Evolutionary conservation across 2,797 vertebrate genomes (phyloP), one percentile per base, ranked within the genome.

Genomic region (Argya squamiceps): DNA sequence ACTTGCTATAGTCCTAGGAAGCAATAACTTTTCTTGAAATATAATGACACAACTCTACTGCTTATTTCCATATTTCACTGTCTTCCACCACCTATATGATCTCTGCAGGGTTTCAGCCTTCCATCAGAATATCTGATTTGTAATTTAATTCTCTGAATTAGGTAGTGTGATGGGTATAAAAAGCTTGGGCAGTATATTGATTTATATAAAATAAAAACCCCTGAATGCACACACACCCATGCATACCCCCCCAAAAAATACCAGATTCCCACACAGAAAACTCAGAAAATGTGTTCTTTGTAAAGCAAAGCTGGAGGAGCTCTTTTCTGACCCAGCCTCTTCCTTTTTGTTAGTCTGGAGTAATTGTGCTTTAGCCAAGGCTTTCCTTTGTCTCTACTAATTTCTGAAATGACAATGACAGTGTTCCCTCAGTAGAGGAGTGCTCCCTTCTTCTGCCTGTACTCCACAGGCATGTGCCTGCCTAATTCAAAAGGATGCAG

Each of bases 221-320:
- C 7, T 1, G 3, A 68, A 55, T 43, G 24, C 17, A 11, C 24
- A 52, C 2, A 37, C 13, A 14, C 7, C 2, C 15, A 8, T 52
- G 11, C 4, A 2, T 7, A 10, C 1, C 5, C 4, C 15, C 8
- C 7, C 4, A 12, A 44, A 63, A 64, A 58, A 50, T 5, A 8
- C 22, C 21, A 15, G 11, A 8, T 4, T 14, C 5, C 2, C 22
- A 36, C 63, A 43, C 5, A 24, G 21, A 23, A 46, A 50, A 29
- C 8, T 12, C 37, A 32, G 26, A 53, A 3, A 26, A 37, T 32
- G 4, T 34, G 4, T 24, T 81, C 34, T 52, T 79, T 59, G 19
- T 47, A 43, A 59, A 59, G 19, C 6, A 68, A 74, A n/a, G 15
- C 36, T 37, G 5, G 30, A 80, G 15, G 26, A 73, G 18, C 4